Evolutionary conservation across 1,140 invertebrate genomes (phyloP).

Genomic region (Dreissena polymorpha): DNA sequence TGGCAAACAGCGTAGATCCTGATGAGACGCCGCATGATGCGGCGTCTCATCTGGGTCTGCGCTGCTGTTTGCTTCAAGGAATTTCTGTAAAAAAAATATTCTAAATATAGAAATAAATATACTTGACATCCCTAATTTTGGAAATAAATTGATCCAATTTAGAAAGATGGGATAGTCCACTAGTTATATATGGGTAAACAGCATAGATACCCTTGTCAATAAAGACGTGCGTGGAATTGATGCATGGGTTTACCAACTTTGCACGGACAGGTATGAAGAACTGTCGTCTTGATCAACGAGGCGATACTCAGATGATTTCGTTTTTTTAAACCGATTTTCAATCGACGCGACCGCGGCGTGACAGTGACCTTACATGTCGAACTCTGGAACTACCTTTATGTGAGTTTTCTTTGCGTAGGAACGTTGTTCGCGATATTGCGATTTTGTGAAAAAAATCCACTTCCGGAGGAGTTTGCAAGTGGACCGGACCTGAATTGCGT

Average conservation of each 20-base stretch:
- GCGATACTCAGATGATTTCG: constrained; percentile 45
- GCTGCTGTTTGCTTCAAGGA: too few relatives aligned
- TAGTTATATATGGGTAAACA: too few relatives aligned
- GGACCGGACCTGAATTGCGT: constrained; percentile 74
- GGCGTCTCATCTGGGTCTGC: too few relatives aligned
- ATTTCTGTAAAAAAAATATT: too few relatives aligned
- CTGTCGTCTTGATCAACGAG: constrained; percentile 61
- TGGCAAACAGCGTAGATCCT: too few relatives aligned
- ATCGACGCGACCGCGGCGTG: constrained; percentile 65
- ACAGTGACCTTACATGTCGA: constrained; percentile 68
- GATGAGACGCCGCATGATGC: too few relatives aligned
- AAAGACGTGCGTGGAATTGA: constrained; percentile 58
- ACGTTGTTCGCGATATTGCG: constrained; percentile 62
- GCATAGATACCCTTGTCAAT: constrained; percentile 46
- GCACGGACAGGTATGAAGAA: constrained; percentile 61
- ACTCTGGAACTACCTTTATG: constrained; percentile 66
- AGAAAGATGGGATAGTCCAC: too few relatives aligned
- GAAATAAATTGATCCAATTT: too few relatives aligned
- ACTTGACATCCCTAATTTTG: too few relatives aligned
- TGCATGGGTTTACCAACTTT: constrained; percentile 67
- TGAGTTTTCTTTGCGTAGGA: constrained; percentile 54
- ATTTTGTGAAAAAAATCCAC: constrained; percentile 62
- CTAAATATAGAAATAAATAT: too few relatives aligned
- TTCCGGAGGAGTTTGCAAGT: constrained; percentile 59
- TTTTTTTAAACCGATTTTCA: constrained; percentile 49